Base-by-base conservation (phyloP, 2,797 vertebrate species). In the Argentina silus region DNA sequence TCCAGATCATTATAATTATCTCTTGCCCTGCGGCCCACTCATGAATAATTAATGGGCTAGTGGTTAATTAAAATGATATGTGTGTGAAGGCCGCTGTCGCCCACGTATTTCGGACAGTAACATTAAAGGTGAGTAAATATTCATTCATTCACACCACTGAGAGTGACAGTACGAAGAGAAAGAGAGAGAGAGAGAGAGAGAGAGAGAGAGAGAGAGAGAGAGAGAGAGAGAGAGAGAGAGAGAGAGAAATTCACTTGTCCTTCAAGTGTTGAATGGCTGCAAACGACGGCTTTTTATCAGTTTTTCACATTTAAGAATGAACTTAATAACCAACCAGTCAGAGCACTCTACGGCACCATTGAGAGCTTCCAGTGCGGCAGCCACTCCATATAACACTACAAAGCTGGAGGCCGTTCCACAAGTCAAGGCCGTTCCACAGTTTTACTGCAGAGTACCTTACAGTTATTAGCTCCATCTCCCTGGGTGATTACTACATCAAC, bases 1-100 rank as follows among this genome's bases (percentile, higher is more conserved):
- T 92, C 92, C 86, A 91, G 90, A 93, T 93, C 89, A 77, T 92
- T 93, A 93, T 93, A 93, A 94, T 95, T 93, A 93, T 93, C 92
- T 93, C 83, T 89, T 90, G 90, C 92, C 93, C 91, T 87, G 89
- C 90, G 92, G 93, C 92, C 90, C 79, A 11, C 78, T 87, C 82
- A 84, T 94, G 92, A 94, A 94, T 94, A 89, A 94, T 94, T 93
- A 92, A 94, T 92, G 80, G 23, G 2, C 6, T 80, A 85, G 86
- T 80, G 82, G 89, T 92, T 94, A 93, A 94, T 94, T 93, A 94
- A 94, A 94, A 91, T 90, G 90, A 72, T 76, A 79, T 79, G 73
- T 63, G 75, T 73, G 80, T 36, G 69, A 62, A 21, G 44, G 45
- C 45, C 45, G 10, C 44, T 11, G 5, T 5, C 21, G 76, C 79